phyloP scores from a whole-genome alignment of 2,888 invertebrate species.

The Pollenia labialis region DNA sequence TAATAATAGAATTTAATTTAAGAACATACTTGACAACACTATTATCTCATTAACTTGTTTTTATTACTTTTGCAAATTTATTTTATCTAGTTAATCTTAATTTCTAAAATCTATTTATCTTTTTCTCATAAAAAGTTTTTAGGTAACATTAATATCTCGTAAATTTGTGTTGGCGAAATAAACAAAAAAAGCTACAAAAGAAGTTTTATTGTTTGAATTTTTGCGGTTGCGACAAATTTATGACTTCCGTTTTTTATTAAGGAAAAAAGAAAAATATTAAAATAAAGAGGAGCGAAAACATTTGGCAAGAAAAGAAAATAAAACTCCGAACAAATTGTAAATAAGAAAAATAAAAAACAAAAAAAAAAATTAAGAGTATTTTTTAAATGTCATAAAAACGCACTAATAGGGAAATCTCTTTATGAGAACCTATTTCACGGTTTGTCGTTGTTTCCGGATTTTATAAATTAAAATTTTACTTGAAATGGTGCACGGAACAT shows the following conservation, averaged over 20 bases:
- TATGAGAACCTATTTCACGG: neutral
- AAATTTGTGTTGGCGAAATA: slow-evolving; percentile 23
- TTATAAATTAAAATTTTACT: slow-evolving; percentile 55
- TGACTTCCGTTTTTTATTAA: slow-evolving; percentile 74
- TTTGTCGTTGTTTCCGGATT: neutral
- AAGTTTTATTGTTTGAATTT: slow-evolving; percentile 63
- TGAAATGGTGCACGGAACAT: slow-evolving; percentile 38
- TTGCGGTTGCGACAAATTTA: slow-evolving; percentile 74
- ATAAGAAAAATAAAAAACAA: slow-evolving; percentile 15
- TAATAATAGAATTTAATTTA: no score
- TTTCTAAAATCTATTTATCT: slow-evolving; percentile 44
- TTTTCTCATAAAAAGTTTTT: slow-evolving; percentile 43
- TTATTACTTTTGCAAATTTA: no score
- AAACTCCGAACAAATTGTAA: slow-evolving; percentile 16
- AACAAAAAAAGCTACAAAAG: slow-evolving; percentile 6
- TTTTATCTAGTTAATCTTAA: slow-evolving; percentile 1
- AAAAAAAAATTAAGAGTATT: slow-evolving; percentile 3
- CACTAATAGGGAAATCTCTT: slow-evolving; percentile 36
- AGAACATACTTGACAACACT: no score
- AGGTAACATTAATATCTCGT: slow-evolving; percentile 61
- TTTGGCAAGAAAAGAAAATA: neutral
- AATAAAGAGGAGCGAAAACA: slow-evolving; percentile 24
- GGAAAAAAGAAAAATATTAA: neutral
- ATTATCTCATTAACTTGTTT: no score
- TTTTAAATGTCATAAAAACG: neutral